Evolutionary conservation across 2,797 vertebrate genomes (phyloP).

Genomic region (Orientallactaga sibirica): DNA sequence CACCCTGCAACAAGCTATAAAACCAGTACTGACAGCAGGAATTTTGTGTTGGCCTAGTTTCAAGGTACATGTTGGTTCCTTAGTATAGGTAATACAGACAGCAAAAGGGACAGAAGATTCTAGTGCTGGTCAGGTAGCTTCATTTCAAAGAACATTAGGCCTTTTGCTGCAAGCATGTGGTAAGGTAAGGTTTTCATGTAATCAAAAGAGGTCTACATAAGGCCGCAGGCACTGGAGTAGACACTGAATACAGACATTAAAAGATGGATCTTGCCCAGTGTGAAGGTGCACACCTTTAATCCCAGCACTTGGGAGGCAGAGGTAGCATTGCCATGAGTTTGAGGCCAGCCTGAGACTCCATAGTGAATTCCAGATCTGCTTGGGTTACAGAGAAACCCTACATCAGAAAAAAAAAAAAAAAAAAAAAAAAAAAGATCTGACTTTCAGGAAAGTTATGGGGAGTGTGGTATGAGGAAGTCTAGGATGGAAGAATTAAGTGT

Average conservation of each 20-base stretch:
- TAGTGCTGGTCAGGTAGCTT: neutral
- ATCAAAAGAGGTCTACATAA: neutral
- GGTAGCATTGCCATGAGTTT: too few species aligned
- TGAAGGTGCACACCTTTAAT: too few species aligned
- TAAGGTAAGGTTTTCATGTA: conserved; percentile 29
- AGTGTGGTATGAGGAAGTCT: neutral
- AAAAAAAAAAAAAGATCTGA: neutral
- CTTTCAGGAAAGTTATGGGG: neutral
- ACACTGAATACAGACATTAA: neutral
- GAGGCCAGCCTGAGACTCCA: too few species aligned
- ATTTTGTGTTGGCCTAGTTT: neutral
- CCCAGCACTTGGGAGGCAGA: too few species aligned
- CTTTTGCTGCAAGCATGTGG: neutral
- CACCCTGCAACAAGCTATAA: neutral
- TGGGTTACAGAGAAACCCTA: too few species aligned
- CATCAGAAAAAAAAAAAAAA: too few species aligned
- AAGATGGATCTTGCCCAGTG: neutral
- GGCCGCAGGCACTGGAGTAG: neutral
- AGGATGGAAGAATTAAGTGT: neutral
- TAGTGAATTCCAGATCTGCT: too few species aligned
- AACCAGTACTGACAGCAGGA: neutral
- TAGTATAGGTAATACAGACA: neutral
- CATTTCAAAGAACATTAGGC: neutral
- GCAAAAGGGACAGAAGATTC: neutral
- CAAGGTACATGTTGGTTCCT: neutral